These are phyloP conservation scores for Argya squamiceps DNA, from an alignment of 2,797 vertebrate species.

Conservation along the genomic window DNA sequence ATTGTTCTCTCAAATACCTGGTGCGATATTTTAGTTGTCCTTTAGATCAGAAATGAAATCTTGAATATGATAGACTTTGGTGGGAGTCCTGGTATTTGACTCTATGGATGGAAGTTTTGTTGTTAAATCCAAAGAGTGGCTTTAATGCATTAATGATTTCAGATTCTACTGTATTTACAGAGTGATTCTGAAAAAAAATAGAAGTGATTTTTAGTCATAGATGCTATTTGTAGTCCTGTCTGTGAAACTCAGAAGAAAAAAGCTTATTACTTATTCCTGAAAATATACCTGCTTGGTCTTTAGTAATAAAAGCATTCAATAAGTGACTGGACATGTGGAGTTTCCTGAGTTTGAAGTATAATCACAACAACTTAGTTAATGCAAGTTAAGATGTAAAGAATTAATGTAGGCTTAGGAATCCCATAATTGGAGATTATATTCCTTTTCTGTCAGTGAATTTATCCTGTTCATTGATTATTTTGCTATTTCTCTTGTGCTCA, in stretches of 20 bases:
- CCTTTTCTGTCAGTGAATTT: neutral
- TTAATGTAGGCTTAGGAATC: constrained; percentile 1
- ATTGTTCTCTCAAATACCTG: neutral
- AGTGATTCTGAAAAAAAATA: neutral
- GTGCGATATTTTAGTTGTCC: neutral
- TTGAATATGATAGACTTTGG: neutral
- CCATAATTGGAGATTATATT: constrained; percentile 16
- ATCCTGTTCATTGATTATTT: constrained; percentile 28
- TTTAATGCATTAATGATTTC: neutral
- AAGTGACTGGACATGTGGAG: neutral
- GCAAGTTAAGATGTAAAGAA: constrained; percentile 26
- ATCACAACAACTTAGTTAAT: constrained; percentile 16
- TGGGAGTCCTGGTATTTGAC: neutral
- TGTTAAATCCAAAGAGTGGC: neutral
- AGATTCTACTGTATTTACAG: neutral
- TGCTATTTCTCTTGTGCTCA: neutral
- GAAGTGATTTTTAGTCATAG: neutral
- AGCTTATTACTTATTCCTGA: neutral
- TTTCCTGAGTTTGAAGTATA: neutral
- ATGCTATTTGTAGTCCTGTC: neutral
- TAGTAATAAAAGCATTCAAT: neutral
- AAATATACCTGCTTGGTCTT: neutral
- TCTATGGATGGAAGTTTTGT: neutral
- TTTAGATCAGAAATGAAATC: neutral
- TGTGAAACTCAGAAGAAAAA: neutral